These are phyloP conservation scores for Scaptomyza montana DNA, from an alignment of 1,140 invertebrate species.

Conservation along the genomic window DNA sequence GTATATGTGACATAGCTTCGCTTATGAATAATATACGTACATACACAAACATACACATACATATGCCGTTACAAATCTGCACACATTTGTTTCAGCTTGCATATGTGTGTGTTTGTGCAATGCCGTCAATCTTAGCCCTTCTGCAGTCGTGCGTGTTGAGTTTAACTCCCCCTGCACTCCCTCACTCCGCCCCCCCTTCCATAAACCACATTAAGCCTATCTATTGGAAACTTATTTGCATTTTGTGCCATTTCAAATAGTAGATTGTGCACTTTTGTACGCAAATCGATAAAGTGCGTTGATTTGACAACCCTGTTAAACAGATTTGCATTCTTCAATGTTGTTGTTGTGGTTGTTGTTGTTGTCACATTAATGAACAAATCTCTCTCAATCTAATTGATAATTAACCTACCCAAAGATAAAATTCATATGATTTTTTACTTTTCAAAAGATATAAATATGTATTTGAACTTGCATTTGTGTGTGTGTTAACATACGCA, in stretches of 20 bases:
- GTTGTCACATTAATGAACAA: constrained; percentile 30
- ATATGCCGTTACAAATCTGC: constrained; percentile 65
- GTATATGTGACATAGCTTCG: not conserved
- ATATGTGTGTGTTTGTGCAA: constrained; percentile 31
- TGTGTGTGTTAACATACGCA: constrained; percentile 29
- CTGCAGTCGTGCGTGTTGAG: constrained; percentile 54
- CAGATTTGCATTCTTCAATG: constrained; percentile 4
- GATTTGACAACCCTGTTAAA: constrained; percentile 18
- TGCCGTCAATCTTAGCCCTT: constrained; percentile 78
- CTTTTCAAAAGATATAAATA: constrained; percentile 18
- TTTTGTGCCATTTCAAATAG: constrained; percentile 63
- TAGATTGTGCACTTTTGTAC: constrained; percentile 42
- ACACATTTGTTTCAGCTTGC: constrained; percentile 39
- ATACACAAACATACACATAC: constrained; percentile 20
- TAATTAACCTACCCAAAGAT: constrained; percentile 27
- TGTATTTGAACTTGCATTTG: constrained; percentile 20
- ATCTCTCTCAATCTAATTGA: constrained; percentile 36
- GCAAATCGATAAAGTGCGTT: constrained; percentile 53
- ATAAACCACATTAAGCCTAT: constrained; percentile 32
- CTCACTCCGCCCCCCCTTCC: not conserved
- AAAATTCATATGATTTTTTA: constrained; percentile 6
- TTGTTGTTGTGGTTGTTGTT: not conserved
- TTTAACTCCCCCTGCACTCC: constrained; percentile 7
- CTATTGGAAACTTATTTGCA: constrained; percentile 63
- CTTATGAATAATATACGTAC: constrained; percentile 2